Base-by-base conservation (phyloP, 2,888 invertebrate genomes). In the Netelia inedita region DNA sequence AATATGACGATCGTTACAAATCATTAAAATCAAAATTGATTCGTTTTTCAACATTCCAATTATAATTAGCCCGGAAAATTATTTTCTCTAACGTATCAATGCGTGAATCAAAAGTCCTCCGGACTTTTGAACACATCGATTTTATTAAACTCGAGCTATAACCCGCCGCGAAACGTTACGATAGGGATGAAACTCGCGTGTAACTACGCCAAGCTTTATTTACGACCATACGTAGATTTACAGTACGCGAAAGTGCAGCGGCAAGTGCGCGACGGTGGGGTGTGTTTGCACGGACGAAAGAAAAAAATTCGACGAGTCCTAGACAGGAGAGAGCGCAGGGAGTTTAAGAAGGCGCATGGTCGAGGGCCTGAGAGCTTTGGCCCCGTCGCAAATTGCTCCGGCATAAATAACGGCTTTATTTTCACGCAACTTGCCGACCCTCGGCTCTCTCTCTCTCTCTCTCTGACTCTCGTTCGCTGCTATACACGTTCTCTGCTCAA, bases 381-480 rank as follows among this genome's bases (percentile, higher is more conserved):
- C 66, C 82, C 68, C 82, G 85, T 79, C 71, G 82, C 82, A 83
- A 84, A 86, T 87, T 87, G 79, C 75, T 74, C 46, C 81, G 81
- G 86, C 88, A 88, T 88, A 91, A 91, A 91, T 90, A 91, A 90
- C 90, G 87, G 88, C 89, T 89, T 89, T 88, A 90, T 91, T 91
- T 92, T 92, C 89, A 89, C 90, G 89, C 85, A 90, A 90, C 88
- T 86, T 69, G 55, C 78, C 84, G 46, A 11, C 73, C 72, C 53
- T 66, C 16, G n/a, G 1, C 53, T 28, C 14, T 75, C 23, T 21
- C 46, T 43, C 66, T 74, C 53, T 35, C 59, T 19, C 46, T 59
- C 50, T 75, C 59, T 14, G n/a, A n/a, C 21, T 59, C n/a, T 61
- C 16, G 28, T 41, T 35, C n/a, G 55, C 46, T 35, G 35, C 55